Evolutionary conservation across 2,113 vertebrate genomes (phyloP), one percentile per base, ranked within the genome.

Genomic region (Phyllopteryx taeniolatus): DNA sequence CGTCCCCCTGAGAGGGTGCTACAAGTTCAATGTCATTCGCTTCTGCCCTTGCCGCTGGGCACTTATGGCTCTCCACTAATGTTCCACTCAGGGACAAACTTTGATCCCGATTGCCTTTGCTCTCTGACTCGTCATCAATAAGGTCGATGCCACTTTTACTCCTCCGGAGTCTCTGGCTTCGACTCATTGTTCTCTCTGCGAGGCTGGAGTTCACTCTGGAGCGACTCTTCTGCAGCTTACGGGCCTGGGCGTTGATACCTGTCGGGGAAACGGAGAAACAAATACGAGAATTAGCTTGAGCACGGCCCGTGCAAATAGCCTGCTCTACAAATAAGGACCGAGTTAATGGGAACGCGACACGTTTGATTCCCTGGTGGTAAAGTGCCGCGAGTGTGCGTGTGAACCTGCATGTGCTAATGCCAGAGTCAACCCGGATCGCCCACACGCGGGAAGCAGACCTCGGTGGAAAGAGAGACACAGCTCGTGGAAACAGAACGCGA

Each of bases 161-260:
- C 80, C 92, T 83, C 86, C 91, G 91, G 67, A 93, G 81, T 27
- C 76, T 83, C 39, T 78, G 79, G 39, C 70, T 70, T 17, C 74
- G 72, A 4, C 81, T 78, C 46, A 63, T 2, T 0, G 77, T 79
- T 76, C 67, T 85, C 71, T 88, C 80, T 8, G 86, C 63, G 66
- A 91, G 79, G n/a, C 89, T 84, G 14, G 93, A 93, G 74, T 85
- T 85, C 15, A 92, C 92, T 35, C 93, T 83, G n/a, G 92, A 93
- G 70, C 93, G 90, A 31, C 91, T 92, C 84, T 94, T 94, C 85
- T 94, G 93, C 72, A 94, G 86, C 72, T 91, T 93, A 0, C 93
- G 90, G n/a, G 93, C 93, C 88, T 94, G 93, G n/a, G 93, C 93
- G 4, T 94, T 94, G 72, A 94, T 91, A 39, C 93, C 93, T 94